Evolutionary conservation across 2,113 vertebrate genomes (phyloP), one percentile per base, ranked within the genome.

Genomic region (Pollimyrus isidori): DNA sequence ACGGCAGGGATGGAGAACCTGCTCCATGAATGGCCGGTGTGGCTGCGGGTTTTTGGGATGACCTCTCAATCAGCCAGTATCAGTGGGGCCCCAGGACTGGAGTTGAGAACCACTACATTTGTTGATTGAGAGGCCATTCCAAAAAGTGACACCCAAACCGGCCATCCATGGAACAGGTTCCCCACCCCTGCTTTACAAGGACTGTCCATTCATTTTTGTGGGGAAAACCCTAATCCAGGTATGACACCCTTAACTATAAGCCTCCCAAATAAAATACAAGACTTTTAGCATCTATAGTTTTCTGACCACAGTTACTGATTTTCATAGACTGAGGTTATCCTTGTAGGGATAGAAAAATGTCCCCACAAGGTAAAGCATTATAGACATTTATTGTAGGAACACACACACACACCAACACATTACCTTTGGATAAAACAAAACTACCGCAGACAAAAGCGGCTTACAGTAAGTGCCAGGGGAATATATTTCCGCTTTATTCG

Each of bases 361-460:
- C 56, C 56, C 56, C 56, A 65, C n/a, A 65, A 65, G 3, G 23
- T 65, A 65, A 65, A 65, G n/a, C 23, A 3, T 10, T n/a, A 65
- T 15, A 10, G 58, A 1, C 23, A 10, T n/a, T 58, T 58, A 58
- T 65, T 65, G 23, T 65, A 10, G 23, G 58, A 3, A 58, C 19
- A 58, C 5, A 58, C 56, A 58, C 21, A 26, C 58, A 65, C 52
- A 88, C 89, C 69, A 21, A 52, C 26, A 26, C 26, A 50, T 87
- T 84, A 90, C 89, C 87, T 91, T 73, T 83, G 89, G 89, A 62
- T 85, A 92, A 93, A 92, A 90, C 90, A 93, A 91, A 90, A 91
- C 89, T 91, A 91, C 89, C 94, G 91, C 87, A 89, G 91, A 92
- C 87, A 88, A 93, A 95, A 95, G 92, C 92, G 94, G 94, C 95